Base-by-base conservation (phyloP, 1,140 invertebrate genomes). In the Hyles euphorbiae region DNA sequence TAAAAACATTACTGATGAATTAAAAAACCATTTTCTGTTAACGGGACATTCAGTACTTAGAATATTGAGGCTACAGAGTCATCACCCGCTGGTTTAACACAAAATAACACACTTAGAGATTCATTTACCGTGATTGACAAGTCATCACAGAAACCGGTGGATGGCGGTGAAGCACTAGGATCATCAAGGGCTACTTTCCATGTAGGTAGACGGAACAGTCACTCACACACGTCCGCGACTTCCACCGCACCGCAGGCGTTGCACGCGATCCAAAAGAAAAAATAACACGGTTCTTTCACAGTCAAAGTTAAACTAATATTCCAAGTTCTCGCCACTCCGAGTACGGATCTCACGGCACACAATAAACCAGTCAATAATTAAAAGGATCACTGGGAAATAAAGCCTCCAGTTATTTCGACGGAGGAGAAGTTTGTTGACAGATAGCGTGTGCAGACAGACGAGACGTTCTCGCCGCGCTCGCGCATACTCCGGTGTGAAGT, bases 191-290 rank as follows among this genome's bases (percentile, higher is more conserved):
- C 73, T 76, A 74, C 81, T 81, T 78, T 80, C 78, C 77, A 83
- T 75, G 69, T 70, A 72, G 65, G 63, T 74, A 73, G 75, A 76
- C 72, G 76, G 70, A 79, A 82, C 76, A 85, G 82, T 83, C 85
- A 85, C 80, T 81, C 76, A 84, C 83, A 88, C 83, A 84, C 76
- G 76, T 73, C 74, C 77, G 70, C 72, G 67, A 67, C 69, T 70
- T 68, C 68, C 71, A 77, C 74, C 75, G 76, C 74, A 72, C 68
- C 60, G 69, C 66, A 76, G 83, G 78, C 69, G 78, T 73, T 69
- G 78, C 83, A 87, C 83, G 83, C 82, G 85, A 86, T 87, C 73
- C 78, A 85, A 85, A 82, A 83, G 73, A 85, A 86, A 87, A 87
- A 87, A 84, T 81, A 81, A 86, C 81, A 84, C 80, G 76, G 77